phyloP scores from a whole-genome alignment of 2,113 vertebrate species.

The Oreochromis tanganicae region DNA sequence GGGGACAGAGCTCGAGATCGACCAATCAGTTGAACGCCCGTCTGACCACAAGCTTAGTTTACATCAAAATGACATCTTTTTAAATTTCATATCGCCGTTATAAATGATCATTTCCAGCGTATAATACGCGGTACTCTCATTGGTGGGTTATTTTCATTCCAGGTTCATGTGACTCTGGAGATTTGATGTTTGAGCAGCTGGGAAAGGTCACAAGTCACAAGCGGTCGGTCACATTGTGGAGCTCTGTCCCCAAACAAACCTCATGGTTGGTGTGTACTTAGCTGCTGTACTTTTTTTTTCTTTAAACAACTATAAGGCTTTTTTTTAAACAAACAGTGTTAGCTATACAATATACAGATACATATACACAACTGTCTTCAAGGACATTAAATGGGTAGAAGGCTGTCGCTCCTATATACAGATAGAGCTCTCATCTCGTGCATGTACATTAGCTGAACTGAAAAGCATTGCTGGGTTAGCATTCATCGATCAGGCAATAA shows the following conservation, averaged over 20 bases:
- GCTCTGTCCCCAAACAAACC: slow-evolving; percentile 70
- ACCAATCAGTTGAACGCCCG: slow-evolving; percentile 16
- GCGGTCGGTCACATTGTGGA: slow-evolving; percentile 20
- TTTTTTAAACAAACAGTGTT: slow-evolving; percentile 73
- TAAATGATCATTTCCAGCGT: not conserved
- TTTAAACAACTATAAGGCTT: slow-evolving; percentile 71
- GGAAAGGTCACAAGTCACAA: not conserved
- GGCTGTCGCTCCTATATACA: slow-evolving; percentile 69
- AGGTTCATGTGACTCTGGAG: not conserved
- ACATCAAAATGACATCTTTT: not conserved
- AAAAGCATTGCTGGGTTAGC: slow-evolving; percentile 52
- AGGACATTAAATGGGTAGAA: slow-evolving; percentile 46
- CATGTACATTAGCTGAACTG: slow-evolving; percentile 55
- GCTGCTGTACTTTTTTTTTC: slow-evolving; percentile 61
- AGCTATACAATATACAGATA: slow-evolving; percentile 74
- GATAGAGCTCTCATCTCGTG: slow-evolving; percentile 59
- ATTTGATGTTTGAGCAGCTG: slow-evolving; percentile 45
- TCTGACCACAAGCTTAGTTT: not conserved
- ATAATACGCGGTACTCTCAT: not conserved
- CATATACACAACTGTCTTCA: slow-evolving; percentile 65
- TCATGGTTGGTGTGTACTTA: slow-evolving; percentile 71
- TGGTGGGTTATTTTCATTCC: not conserved
- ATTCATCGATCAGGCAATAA: slow-evolving; percentile 58
- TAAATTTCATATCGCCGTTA: not conserved
- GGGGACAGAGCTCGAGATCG: slow-evolving; percentile 44